These are phyloP conservation scores for Zaprionus taronus DNA, from an alignment of 1,140 invertebrate genomes.

Conservation along the genomic window DNA sequence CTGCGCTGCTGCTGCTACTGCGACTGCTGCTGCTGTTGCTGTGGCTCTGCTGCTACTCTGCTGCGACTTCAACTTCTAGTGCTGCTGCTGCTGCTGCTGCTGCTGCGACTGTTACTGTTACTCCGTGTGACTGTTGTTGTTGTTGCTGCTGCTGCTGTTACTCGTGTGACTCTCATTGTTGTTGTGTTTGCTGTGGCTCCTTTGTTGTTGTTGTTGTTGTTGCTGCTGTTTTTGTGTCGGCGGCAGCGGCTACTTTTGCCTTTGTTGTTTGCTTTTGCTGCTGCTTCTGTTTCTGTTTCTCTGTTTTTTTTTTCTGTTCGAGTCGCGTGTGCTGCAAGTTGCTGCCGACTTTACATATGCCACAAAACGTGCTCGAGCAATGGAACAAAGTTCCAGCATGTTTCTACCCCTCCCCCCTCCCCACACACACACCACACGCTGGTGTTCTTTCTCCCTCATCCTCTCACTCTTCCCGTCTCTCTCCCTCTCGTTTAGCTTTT, in stretches of 20 bases:
- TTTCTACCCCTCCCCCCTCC: neutral
- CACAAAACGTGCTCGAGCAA: constrained; percentile 51
- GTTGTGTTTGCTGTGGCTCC: constrained; percentile 27
- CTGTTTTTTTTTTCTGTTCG: constrained; percentile 37
- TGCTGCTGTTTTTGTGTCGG: constrained; percentile 31
- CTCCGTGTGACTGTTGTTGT: constrained; percentile 10
- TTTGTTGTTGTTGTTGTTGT: constrained; percentile 25
- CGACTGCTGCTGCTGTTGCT: constrained; percentile 46
- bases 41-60: constrained; percentile 20
- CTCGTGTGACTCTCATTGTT: constrained; percentile 47
- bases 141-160: constrained; percentile 39
- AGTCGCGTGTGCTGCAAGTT: constrained; percentile 45
- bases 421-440: neutral
- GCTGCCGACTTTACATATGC: constrained; percentile 48
- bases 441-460: neutral
- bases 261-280: constrained; percentile 50
- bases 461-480: neutral
- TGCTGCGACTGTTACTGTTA: constrained; percentile 31
- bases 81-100: constrained; percentile 25
- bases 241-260: constrained; percentile 38
- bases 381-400: constrained; percentile 33
- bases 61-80: constrained; percentile 1
- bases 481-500: constrained; percentile 22
- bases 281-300: constrained; percentile 44
- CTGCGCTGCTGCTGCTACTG: constrained; percentile 31